Conservation (phyloP, 2,888 invertebrate species). For the Melinaea marsaeus region DNA sequence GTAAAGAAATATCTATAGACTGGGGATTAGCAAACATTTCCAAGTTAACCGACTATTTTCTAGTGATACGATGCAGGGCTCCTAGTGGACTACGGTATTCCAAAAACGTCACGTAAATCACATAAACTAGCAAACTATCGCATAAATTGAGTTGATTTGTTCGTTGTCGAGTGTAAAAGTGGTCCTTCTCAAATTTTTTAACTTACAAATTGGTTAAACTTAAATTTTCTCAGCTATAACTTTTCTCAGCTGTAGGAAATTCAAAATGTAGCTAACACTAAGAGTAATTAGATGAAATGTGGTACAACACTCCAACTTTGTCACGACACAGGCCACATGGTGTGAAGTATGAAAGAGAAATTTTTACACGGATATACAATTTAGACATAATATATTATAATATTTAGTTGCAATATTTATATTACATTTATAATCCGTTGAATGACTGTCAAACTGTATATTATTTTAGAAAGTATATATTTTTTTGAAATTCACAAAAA, state of each 20-base stretch:
- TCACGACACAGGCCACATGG: conserved; percentile 52
- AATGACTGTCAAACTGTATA: too few relatives aligned
- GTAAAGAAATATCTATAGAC: too few relatives aligned
- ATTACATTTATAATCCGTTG: too few relatives aligned
- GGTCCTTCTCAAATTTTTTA: background rate
- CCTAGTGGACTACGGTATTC: too few relatives aligned
- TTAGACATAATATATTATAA: conserved; percentile 17
- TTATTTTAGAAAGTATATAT: too few relatives aligned
- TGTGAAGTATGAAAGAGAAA: conserved; percentile 39
- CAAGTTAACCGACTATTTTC: too few relatives aligned
- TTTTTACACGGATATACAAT: conserved; percentile 26
- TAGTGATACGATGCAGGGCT: too few relatives aligned
- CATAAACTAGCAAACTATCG: too few relatives aligned
- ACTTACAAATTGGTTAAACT: conserved; percentile 5
- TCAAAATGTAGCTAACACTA: conserved; percentile 22
- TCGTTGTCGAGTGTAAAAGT: background rate
- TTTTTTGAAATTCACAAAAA: too few relatives aligned
- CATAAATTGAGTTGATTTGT: background rate
- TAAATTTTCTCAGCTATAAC: conserved; percentile 18
- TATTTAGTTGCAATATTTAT: too few relatives aligned
- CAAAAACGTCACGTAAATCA: too few relatives aligned
- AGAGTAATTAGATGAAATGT: conserved; percentile 60
- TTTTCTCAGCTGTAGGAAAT: conserved; percentile 20
- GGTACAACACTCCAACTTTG: conserved; percentile 49
- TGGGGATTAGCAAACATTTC: too few relatives aligned